Evolutionary conservation across 2,888 invertebrate genomes (phyloP), one percentile per base, ranked within the genome.

Genomic region (Noctuana brunneofusca): DNA sequence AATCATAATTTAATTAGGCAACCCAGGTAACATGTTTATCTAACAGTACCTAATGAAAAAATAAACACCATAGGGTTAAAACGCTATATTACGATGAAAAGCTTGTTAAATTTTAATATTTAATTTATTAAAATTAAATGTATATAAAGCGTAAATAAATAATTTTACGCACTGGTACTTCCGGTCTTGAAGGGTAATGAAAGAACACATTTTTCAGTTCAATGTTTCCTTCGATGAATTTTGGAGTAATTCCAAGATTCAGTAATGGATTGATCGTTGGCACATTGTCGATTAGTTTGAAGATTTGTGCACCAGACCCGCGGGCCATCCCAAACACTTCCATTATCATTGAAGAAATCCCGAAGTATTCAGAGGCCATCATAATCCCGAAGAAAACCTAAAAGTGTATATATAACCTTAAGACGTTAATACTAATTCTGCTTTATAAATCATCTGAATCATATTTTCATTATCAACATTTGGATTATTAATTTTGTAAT

Each of bases 361-460:
- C 97, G 64, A 97, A 95, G 75, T 95, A 95, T 73, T 94, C 94
- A 0, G 94, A 94, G 0, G 95, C 96, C 77, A 94, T 93, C 92
- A 95, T 92, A 0, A 96, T 94, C 58, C 95, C 94, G 81, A 97
- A 96, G 83, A 97, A 97, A 27, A 96, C 96, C 96, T 96, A 73
- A 16, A 54, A 14, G 3, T 20, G 9, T 3, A 18, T 2, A 22
- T 6, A 49, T 8, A 11, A 32, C 2, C 9, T 24, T 24, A 24
- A 32, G 8, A 4, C 32, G 9, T 3, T 32, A 32, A 32, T 4
- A 24, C 2, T 24, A 24, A 24, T 3, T 24, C 24, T 24, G 24
- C n/a, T n/a, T n/a, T n/a, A n/a, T n/a, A n/a, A n/a, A n/a, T n/a
- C n/a, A n/a, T n/a, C n/a, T n/a, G n/a, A n/a, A n/a, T n/a, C n/a